These are phyloP conservation scores for Masnerella sp. DNA, from an alignment of 2,888 invertebrate species.

Conservation along the genomic window DNA sequence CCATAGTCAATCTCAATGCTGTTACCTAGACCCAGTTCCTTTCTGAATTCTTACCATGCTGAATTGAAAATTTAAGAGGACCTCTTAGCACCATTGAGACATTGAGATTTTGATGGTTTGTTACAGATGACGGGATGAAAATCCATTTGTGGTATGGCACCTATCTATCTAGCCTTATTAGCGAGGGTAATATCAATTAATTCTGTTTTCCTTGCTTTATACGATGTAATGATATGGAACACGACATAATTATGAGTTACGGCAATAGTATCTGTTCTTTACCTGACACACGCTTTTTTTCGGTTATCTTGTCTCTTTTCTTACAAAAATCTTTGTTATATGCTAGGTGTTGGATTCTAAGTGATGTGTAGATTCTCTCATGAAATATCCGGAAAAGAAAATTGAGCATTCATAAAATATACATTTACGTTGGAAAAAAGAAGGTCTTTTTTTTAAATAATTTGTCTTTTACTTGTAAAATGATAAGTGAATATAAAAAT, in stretches of 20 bases:
- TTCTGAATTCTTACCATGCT: no score
- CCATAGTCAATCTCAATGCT: conserved; percentile 29
- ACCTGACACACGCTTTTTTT: conserved; percentile 2
- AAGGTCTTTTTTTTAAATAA: no score
- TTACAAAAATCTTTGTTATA: conserved; percentile 17
- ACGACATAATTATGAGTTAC: conserved; percentile 69
- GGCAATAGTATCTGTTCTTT: conserved; percentile 51
- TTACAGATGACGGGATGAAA: conserved; percentile 12
- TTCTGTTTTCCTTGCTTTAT: conserved; percentile 53
- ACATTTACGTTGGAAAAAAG: no score
- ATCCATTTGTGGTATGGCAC: conserved; percentile 35
- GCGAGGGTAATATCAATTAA: conserved; percentile 60
- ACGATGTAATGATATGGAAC: conserved; percentile 72
- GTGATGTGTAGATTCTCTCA: no score
- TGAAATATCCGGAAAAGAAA: no score
- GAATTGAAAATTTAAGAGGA: conserved; percentile 24
- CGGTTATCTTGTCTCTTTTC: not conserved
- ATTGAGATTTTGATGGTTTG: conserved; percentile 51
- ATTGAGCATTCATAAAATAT: no score
- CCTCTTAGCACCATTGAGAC: conserved; percentile 18
- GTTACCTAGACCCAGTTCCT: no score
- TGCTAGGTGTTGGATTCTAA: conserved; percentile 7
- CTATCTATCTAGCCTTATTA: conserved; percentile 59
- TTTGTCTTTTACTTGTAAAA: no score
- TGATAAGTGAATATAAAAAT: no score